Base-by-base conservation (phyloP, 2,888 invertebrate genomes). In the Smittia sp. region DNA sequence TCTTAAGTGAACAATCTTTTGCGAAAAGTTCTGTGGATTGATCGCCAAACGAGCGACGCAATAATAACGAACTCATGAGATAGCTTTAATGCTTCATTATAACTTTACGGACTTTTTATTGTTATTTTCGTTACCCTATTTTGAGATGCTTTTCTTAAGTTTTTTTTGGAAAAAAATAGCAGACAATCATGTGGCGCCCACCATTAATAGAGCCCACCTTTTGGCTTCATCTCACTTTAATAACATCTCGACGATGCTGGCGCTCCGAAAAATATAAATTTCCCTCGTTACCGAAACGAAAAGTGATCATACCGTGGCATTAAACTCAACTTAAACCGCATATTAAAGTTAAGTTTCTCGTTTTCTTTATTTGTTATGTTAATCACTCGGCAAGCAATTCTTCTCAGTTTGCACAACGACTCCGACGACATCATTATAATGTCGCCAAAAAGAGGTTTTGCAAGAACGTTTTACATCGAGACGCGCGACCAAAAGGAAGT, bases 141-240 rank as follows among this genome's bases (percentile, higher is more conserved):
- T 67, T 67, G 67, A 41, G 39, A 13, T 67, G 67, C 22, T 24
- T 67, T 67, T 38, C 24, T 41, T 13, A 46, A 22, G 1, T 41
- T 22, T 41, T 38, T 20, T 66, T 39, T 27, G n/a, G 58, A 22
- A 25, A 39, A 63, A 25, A 15, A 32, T 70, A 75, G 75, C 75
- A 75, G 75, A 75, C 75, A 75, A 75, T 11, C 38, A 67, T 41
- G 67, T 67, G 69, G 76, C 75, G 75, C 75, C 76, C 76, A 74
- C 74, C 41, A 67, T 67, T 67, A 67, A 67, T 67, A 73, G 72
- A 69, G 67, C 74, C 74, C 75, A 76, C 76, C 76, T 75, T 76
- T 76, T 75, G 74, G 75, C 73, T 65, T 65, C 68, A 58, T 73
- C 70, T 54, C 20, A 73, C 15, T 41, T 41, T 58, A 58, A 58